These are phyloP conservation scores for Peribatodes rhomboidaria DNA, from an alignment of 2,888 invertebrate species.

Conservation along the genomic window DNA sequence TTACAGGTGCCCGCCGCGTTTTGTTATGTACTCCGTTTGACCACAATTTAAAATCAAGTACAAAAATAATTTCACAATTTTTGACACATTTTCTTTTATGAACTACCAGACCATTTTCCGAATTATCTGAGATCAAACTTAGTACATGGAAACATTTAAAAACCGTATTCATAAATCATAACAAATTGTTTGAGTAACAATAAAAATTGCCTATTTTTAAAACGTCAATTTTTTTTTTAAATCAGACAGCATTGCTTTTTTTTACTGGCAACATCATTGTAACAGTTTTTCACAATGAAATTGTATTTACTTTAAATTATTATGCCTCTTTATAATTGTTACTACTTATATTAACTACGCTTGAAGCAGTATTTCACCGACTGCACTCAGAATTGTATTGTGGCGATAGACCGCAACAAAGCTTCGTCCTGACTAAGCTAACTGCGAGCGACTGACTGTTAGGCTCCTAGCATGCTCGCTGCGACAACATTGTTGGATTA, in stretches of 20 bases:
- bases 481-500: too few species aligned
- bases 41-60: constrained; percentile 33
- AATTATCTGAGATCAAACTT: constrained; percentile 52
- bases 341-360: constrained; percentile 65
- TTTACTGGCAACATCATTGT: constrained; percentile 24
- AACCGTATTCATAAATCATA: constrained; percentile 39
- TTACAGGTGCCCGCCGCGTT: constrained; percentile 23
- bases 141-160: constrained; percentile 45
- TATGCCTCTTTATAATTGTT: constrained; percentile 74
- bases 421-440: too few species aligned
- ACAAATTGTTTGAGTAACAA: constrained; percentile 44
- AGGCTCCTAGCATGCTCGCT: too few species aligned
- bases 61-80: constrained; percentile 40
- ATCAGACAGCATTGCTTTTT: constrained; percentile 53
- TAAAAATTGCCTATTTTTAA: constrained; percentile 38
- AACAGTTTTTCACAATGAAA: constrained; percentile 30
- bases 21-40: constrained; percentile 37
- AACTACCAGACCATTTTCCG: constrained; percentile 44
- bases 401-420: too few species aligned
- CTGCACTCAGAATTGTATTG: not conserved
- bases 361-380: constrained; percentile 10
- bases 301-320: constrained; percentile 50
- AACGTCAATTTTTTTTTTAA: constrained; percentile 26
- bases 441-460: too few species aligned
- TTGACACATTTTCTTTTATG: constrained; percentile 41